Percentiles rank a stretch among this genome's conserved stretches.
phyloP scores from a whole-genome alignment of 2,797 vertebrate species.

The Microhierax caerulescens region DNA sequence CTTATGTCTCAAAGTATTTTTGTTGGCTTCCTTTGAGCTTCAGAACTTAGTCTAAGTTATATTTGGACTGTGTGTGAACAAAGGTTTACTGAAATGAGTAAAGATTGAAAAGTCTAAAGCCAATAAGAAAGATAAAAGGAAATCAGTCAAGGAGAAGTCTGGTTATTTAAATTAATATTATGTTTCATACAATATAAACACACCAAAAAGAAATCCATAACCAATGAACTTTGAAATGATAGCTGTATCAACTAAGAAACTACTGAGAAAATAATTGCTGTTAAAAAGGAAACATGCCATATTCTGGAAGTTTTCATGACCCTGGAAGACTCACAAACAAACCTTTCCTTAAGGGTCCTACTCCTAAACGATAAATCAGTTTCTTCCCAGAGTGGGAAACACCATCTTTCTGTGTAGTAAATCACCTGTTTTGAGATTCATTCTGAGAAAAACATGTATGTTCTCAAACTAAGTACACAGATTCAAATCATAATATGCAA shows the following conservation, averaged over 20 bases:
- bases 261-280: not conserved
- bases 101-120: not conserved
- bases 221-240: not conserved
- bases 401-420: not conserved
- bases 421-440: not conserved
- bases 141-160: not conserved
- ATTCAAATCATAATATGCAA: not conserved
- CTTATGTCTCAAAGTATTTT: not conserved
- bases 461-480: not conserved
- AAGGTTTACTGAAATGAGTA: not conserved
- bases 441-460: not conserved
- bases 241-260: not conserved
- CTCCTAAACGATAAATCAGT: not conserved
- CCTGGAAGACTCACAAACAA: not conserved
- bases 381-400: not conserved
- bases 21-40: not conserved
- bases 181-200: not conserved
- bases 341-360: not conserved
- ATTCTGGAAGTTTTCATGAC: not conserved
- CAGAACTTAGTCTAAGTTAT: not conserved
- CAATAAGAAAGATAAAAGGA: not conserved
- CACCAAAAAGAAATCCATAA: not conserved
- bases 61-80: not conserved
- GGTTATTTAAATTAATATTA: not conserved
- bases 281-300: not conserved